Conservation (phyloP, 2,113 vertebrate species). For the Oryzias celebensis region DNA sequence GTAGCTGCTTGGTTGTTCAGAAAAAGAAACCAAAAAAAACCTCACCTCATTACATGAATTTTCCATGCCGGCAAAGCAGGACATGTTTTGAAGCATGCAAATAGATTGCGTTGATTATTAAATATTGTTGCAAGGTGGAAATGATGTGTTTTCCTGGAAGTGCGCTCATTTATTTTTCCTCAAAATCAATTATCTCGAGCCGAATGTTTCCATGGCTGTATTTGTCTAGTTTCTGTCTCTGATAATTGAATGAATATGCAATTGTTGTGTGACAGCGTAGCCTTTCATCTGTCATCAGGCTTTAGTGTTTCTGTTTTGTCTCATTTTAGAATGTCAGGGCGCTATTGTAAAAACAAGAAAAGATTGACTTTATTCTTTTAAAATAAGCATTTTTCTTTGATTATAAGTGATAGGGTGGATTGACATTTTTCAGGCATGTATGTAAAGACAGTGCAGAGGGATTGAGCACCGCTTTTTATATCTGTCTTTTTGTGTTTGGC, state of each 20-base stretch:
- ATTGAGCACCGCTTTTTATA: conserved; percentile 53
- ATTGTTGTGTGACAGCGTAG: too few species aligned
- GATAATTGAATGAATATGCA: conserved; percentile 17
- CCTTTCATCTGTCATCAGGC: conserved; percentile 5
- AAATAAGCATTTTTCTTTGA: neutral
- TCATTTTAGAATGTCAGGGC: conserved; percentile 16
- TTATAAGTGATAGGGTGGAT: conserved; percentile 30
- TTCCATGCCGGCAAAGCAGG: conserved; percentile 23
- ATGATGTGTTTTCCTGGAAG: conserved; percentile 28
- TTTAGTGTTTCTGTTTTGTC: conserved; percentile 23
- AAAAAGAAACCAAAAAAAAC: conserved; percentile 33
- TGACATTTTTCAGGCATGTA: conserved; percentile 53
- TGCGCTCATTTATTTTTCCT: conserved; percentile 28
- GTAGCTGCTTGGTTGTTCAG: conserved; percentile 40
- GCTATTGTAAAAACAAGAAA: conserved; percentile 5
- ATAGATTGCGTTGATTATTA: conserved; percentile 47
- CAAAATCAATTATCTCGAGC: conserved; percentile 19
- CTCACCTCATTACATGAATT: conserved; percentile 37
- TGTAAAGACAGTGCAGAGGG: conserved; percentile 30
- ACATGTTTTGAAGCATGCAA: conserved; percentile 23
- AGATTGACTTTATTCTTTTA: conserved; percentile 1
- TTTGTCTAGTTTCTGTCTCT: conserved; percentile 13
- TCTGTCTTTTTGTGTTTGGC: conserved; percentile 39
- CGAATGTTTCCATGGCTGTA: conserved; percentile 18
- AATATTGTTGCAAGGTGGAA: conserved; percentile 34